Evolutionary conservation across 2,113 vertebrate genomes (phyloP).

Genomic region (Elachura formosa): DNA sequence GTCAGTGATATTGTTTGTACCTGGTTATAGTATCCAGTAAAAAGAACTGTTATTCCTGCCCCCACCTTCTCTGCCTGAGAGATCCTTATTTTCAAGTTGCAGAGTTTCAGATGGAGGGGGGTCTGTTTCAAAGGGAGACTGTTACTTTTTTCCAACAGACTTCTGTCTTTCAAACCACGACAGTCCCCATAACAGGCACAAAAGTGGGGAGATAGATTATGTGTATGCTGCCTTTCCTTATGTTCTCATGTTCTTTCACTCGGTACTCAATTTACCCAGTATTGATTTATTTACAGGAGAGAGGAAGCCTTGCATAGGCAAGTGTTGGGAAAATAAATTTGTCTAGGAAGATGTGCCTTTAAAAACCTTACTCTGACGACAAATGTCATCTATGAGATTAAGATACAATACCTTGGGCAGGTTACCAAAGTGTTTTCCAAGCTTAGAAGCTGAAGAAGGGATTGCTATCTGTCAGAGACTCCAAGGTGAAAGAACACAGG

Average conservation of each 20-base stretch:
- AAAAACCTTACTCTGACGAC: not conserved
- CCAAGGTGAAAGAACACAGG: rapidly evolving
- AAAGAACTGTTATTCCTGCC: too few species aligned
- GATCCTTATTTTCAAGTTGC: too few species aligned
- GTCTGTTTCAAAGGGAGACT: too few species aligned
- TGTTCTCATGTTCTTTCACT: not conserved
- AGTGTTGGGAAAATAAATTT: not conserved
- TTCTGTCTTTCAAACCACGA: too few species aligned
- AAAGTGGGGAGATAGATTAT: not conserved
- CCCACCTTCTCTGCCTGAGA: too few species aligned
- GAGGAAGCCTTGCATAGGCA: not conserved
- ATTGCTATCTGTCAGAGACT: not conserved
- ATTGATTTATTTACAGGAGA: not conserved
- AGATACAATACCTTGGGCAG: not conserved
- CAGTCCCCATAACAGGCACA: not conserved
- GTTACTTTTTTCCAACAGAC: too few species aligned
- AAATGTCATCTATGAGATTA: not conserved
- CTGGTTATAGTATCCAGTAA: too few species aligned
- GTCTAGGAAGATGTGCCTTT: not conserved
- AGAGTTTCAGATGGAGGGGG: too few species aligned
- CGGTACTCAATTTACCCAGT: not conserved
- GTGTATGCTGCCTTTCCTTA: not conserved
- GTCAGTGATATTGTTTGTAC: too few species aligned
- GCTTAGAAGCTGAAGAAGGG: not conserved
- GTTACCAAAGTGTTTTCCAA: not conserved